Evolutionary conservation across 2,888 invertebrate genomes (phyloP), one percentile per base, ranked within the genome.

Genomic region (Ceriagrion tenellum): DNA sequence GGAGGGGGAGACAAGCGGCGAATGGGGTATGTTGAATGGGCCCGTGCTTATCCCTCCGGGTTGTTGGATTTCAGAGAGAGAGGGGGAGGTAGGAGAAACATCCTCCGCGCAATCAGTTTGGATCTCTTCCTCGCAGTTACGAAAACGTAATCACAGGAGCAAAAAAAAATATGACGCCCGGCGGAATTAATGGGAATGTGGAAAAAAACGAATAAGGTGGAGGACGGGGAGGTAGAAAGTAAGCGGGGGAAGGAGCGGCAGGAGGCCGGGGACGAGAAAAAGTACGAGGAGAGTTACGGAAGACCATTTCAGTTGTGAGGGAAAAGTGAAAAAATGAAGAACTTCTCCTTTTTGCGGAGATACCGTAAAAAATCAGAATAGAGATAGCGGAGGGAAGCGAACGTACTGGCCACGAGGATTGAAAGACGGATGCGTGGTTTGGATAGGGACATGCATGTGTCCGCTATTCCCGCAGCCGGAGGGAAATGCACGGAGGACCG

Each of bases 121-220:
- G 55, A 89, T 89, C 89, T 55, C 47, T 89, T 47, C 47, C 55
- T 55, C 55, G 55, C 55, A 89, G 89, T 55, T 89, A n/a, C 89
- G 89, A 55, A 89, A 89, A 89, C 89, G 55, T 89, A 89, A 89
- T 89, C 89, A 89, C 55, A 55, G 55, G 55, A 89, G 89, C 89
- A 89, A 89, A 89, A 89, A 89, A 89, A 89, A 55, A 55, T 55
- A 89, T 55, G 89, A 47, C 89, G 47, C 89, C n/a, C 89, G 55
- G 26, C n/a, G 26, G 89, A 55, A 89, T 47, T 89, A 89, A 89
- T 89, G 89, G 89, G 55, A 89, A 55, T 81, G 81, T 40, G 18
- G 89, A 89, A 55, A 89, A 55, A 26, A 69, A 2, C 1, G 26
- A 69, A 26, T 69, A 26, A 20, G 23, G 69, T 10, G 74, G 74